phyloP scores from a whole-genome alignment of 2,113 vertebrate species.

The Prochilodus magdalenae region DNA sequence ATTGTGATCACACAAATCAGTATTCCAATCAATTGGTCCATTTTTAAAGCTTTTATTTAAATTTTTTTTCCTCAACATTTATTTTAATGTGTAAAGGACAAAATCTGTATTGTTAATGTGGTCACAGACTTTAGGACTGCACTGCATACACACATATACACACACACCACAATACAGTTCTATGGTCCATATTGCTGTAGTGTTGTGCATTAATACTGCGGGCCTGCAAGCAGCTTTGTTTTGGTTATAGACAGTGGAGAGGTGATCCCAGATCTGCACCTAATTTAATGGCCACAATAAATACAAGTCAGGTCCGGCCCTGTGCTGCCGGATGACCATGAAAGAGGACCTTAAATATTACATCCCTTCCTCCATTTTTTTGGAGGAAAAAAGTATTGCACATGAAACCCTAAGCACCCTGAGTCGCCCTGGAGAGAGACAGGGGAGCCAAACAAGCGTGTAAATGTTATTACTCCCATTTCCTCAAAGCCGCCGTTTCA shows the following conservation, averaged over 20 bases:
- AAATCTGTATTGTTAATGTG: no score
- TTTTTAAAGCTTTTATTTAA: no score
- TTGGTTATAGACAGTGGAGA: background rate
- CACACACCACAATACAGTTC: no score
- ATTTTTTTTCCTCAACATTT: no score
- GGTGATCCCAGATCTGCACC: background rate
- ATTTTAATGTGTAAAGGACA: no score
- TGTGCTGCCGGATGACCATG: background rate
- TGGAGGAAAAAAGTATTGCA: constrained; percentile 1
- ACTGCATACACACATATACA: no score
- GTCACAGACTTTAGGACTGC: no score
- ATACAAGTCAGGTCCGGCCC: background rate
- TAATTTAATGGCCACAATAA: background rate
- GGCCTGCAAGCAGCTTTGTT: no score
- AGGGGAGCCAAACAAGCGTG: constrained; percentile 22
- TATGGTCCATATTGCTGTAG: no score
- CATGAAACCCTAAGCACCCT: constrained; percentile 27
- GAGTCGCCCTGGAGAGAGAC: constrained; percentile 21
- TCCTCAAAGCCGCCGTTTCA: constrained; percentile 46
- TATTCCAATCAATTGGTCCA: no score
- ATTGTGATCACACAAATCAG: no score
- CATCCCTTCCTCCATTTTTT: background rate
- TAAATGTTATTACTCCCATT: constrained; percentile 44
- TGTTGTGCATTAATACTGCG: no score
- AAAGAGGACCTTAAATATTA: constrained; percentile 12